Evolutionary conservation across 2,888 invertebrate genomes (phyloP).

Genomic region (Drosophila histrio): DNA sequence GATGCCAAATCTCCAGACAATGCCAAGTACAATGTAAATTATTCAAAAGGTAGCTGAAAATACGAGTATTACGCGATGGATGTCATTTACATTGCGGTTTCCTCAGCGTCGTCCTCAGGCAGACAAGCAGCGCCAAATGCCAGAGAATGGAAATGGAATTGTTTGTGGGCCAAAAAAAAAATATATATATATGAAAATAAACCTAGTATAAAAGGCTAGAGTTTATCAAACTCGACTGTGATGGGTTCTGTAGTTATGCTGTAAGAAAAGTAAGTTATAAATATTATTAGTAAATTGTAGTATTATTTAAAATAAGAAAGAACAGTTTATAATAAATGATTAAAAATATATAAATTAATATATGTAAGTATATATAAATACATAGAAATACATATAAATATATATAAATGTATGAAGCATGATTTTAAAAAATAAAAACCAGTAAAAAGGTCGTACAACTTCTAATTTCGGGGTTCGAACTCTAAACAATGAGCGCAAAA

Average conservation of each 20-base stretch:
- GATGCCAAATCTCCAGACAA: slow-evolving; percentile 67
- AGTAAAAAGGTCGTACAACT: too few species aligned
- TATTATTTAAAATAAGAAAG: background rate
- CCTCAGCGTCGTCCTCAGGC: slow-evolving; percentile 29
- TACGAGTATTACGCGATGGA: slow-evolving; percentile 66
- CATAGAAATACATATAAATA: too few species aligned
- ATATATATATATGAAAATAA: background rate
- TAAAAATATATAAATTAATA: too few species aligned
- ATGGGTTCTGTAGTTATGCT: background rate
- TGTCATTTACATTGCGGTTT: slow-evolving; percentile 66
- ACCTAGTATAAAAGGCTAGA: background rate
- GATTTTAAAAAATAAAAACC: too few species aligned
- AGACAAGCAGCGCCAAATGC: slow-evolving; percentile 25
- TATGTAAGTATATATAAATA: too few species aligned
- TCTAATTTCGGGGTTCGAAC: too few species aligned
- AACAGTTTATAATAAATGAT: too few species aligned
- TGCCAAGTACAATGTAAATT: slow-evolving; percentile 69
- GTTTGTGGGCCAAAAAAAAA: slow-evolving; percentile 21
- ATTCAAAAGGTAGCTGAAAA: slow-evolving; percentile 70
- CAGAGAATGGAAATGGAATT: slow-evolving; percentile 53
- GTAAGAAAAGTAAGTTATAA: background rate
- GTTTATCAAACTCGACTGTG: background rate
- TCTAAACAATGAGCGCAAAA: too few species aligned
- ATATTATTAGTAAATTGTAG: background rate
- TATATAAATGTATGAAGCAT: too few species aligned